phyloP scores from a whole-genome alignment of 2,888 invertebrate species.

The Lacanobia wlatinum region DNA sequence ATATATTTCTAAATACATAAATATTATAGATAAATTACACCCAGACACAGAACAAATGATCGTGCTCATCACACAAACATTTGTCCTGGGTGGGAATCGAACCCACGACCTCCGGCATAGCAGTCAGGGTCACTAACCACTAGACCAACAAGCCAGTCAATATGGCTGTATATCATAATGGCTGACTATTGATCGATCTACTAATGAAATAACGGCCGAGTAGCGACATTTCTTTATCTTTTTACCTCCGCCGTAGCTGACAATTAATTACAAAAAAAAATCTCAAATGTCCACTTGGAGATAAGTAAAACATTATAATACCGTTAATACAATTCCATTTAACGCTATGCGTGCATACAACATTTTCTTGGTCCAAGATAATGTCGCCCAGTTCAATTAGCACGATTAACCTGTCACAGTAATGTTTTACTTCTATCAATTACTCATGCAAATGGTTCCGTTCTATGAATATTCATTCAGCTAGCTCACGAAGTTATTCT shows the following conservation, averaged over 20 bases:
- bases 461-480: conserved; percentile 83
- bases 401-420: conserved; percentile 80
- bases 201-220: conserved; percentile 36
- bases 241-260: conserved; percentile 25
- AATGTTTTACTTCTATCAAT: conserved; percentile 84
- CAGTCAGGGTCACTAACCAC: too few species aligned
- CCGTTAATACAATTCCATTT: conserved; percentile 68
- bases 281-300: conserved; percentile 33
- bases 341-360: conserved; percentile 64
- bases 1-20: too few species aligned
- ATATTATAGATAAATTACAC: too few species aligned
- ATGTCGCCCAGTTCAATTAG: conserved; percentile 80
- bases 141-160: too few species aligned
- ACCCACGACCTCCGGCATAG: too few species aligned
- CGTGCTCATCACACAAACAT: too few species aligned
- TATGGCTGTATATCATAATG: too few species aligned
- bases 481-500: conserved; percentile 70
- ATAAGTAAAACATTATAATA: conserved; percentile 65
- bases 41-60: too few species aligned
- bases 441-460: conserved; percentile 83
- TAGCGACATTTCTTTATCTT: conserved; percentile 26
- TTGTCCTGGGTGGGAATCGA: too few species aligned
- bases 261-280: conserved; percentile 54
- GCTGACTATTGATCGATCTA: conserved; percentile 35
- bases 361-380: conserved; percentile 71